Evolutionary conservation across 2,113 vertebrate species (phyloP).

Genomic region (Lepidothrix coronata): DNA sequence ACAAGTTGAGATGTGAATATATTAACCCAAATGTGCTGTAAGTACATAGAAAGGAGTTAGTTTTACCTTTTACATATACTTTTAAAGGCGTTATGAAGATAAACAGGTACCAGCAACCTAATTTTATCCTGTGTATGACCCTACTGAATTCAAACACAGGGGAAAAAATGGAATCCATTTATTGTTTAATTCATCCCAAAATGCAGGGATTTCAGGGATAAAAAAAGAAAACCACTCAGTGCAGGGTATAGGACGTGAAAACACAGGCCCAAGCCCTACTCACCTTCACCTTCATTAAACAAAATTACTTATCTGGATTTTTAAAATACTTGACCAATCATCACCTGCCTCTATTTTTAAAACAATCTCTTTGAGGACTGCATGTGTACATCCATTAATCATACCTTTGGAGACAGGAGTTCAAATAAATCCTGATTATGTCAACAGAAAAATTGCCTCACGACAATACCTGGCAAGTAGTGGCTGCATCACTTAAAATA

Average conservation of each 20-base stretch:
- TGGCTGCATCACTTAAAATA: not conserved
- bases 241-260: not conserved
- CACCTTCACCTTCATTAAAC: not conserved
- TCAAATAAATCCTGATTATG: not conserved
- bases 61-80: not conserved
- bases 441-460: not conserved
- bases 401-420: not conserved
- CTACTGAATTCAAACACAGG: not conserved
- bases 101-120: not conserved
- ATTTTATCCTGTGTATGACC: not conserved
- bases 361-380: not conserved
- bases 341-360: not conserved
- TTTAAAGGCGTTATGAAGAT: not conserved
- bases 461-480: not conserved
- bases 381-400: not conserved
- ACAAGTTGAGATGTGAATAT: slow-evolving; percentile 21
- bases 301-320: not conserved
- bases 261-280: not conserved
- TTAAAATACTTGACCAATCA: not conserved
- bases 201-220: not conserved
- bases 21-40: slow-evolving; percentile 43
- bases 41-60: not conserved
- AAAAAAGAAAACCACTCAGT: not conserved
- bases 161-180: not conserved
- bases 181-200: not conserved